A percentile compares a stretch with the other conserved stretches of the same genome.
These are phyloP conservation scores for Nasua narica DNA, from an alignment of 2,797 vertebrate genomes.

Conservation along the genomic window DNA sequence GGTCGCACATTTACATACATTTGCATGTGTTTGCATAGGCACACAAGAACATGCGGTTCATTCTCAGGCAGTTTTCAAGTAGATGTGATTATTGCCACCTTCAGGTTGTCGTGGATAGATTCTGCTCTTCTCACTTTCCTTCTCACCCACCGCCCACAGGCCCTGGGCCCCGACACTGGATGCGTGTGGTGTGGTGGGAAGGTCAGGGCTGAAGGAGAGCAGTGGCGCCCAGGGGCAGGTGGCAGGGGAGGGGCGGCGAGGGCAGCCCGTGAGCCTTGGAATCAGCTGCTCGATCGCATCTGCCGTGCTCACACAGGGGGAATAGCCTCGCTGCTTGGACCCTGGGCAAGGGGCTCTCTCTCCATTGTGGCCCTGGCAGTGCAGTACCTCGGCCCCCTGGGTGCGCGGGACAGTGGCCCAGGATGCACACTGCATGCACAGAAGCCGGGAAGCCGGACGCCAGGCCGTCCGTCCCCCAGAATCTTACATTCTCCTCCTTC, in stretches of 20 bases:
- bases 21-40: conserved; percentile 60
- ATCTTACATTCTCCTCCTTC: background rate
- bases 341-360: background rate
- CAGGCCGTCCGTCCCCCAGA: background rate
- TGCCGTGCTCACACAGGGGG: background rate
- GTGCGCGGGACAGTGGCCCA: background rate
- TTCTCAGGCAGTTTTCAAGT: conserved; percentile 62
- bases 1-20: conserved; percentile 27
- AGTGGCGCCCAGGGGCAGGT: accelerated
- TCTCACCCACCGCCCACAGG: background rate
- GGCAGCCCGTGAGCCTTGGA: background rate
- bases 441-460: background rate
- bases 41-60: conserved; percentile 29
- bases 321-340: background rate
- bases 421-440: background rate
- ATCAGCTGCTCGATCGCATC: background rate
- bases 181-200: background rate
- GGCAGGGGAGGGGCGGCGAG: no score
- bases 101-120: conserved; percentile 59
- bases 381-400: no score
- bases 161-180: background rate
- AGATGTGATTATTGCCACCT: conserved; percentile 61
- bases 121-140: conserved; percentile 47
- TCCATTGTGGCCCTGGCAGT: background rate
- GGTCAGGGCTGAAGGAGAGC: background rate